These are phyloP conservation scores for Hexactinellida sp. DNA, from an alignment of 37 sponge, comb jelly and placozoan species.

Conservation along the genomic window DNA sequence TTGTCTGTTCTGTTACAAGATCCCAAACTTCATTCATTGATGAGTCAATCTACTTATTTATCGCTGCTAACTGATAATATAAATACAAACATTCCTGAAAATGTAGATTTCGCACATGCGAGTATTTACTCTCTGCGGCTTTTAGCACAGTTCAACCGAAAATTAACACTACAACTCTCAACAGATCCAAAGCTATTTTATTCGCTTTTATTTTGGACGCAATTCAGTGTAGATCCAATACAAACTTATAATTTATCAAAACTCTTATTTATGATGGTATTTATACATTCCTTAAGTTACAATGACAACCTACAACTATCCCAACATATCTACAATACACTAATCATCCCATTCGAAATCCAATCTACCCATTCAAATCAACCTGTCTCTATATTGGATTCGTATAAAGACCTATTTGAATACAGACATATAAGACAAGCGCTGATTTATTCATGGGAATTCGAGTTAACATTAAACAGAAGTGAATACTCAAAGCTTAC, in stretches of 20 bases:
- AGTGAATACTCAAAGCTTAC: background rate
- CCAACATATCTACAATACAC: background rate
- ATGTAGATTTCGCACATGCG: background rate
- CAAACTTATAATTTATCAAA: background rate
- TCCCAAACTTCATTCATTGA: background rate
- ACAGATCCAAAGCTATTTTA: background rate
- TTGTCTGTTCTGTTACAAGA: background rate
- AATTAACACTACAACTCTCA: background rate
- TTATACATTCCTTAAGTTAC: background rate
- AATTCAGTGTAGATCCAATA: background rate
- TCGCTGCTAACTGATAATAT: background rate
- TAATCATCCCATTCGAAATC: background rate
- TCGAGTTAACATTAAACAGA: background rate
- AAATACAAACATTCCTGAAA: background rate
- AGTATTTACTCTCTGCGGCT: slow-evolving; percentile 8
- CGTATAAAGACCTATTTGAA: background rate
- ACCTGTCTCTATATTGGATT: background rate
- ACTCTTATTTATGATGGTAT: background rate
- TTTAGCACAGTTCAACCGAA: background rate
- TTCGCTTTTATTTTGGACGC: background rate
- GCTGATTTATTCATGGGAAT: background rate
- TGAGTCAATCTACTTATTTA: background rate
- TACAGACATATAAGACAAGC: background rate
- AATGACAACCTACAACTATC: background rate
- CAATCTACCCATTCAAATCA: background rate